A percentile compares a stretch with the other conserved stretches of the same genome.
These are phyloP conservation scores for Collichthys lucidus DNA, from an alignment of 2,113 vertebrate genomes.

Conservation along the genomic window DNA sequence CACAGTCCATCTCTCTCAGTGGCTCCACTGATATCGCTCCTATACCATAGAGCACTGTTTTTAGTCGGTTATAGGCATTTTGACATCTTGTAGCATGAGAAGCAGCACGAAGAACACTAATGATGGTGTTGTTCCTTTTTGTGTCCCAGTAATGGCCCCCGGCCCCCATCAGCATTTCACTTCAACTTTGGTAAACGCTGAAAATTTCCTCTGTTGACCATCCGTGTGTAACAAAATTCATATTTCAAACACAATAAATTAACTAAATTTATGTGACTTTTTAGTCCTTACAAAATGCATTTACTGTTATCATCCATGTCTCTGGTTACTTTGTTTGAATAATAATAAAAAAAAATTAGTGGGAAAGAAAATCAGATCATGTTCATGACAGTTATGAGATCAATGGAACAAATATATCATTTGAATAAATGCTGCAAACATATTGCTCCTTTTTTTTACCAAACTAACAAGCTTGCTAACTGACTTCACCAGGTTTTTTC, in stretches of 20 bases:
- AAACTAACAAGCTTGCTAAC: not conserved
- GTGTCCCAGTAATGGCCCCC: not conserved
- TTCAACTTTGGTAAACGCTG: not conserved
- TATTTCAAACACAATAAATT: too few relatives aligned
- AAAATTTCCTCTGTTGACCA: not conserved
- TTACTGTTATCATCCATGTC: too few relatives aligned
- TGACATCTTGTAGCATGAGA: not conserved
- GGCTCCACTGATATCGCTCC: slow-evolving; percentile 1
- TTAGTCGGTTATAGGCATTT: not conserved
- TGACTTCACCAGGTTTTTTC: not conserved
- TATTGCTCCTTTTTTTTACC: not conserved
- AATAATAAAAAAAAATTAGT: too few relatives aligned
- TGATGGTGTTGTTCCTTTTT: not conserved
- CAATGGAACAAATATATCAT: not conserved
- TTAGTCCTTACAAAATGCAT: too few relatives aligned
- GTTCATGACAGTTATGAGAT: too few relatives aligned
- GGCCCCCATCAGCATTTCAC: not conserved
- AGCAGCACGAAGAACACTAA: not conserved
- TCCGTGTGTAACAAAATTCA: too few relatives aligned
- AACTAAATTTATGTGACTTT: too few relatives aligned
- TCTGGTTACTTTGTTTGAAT: too few relatives aligned
- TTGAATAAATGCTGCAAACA: not conserved
- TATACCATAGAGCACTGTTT: not conserved
- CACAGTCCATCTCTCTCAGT: slow-evolving; percentile 9
- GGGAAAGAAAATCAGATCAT: too few relatives aligned